Evolutionary conservation across 23 tunicate genomes (phyloP), one percentile per base, ranked within the genome.

Genomic region (Oikopleura dioica): DNA sequence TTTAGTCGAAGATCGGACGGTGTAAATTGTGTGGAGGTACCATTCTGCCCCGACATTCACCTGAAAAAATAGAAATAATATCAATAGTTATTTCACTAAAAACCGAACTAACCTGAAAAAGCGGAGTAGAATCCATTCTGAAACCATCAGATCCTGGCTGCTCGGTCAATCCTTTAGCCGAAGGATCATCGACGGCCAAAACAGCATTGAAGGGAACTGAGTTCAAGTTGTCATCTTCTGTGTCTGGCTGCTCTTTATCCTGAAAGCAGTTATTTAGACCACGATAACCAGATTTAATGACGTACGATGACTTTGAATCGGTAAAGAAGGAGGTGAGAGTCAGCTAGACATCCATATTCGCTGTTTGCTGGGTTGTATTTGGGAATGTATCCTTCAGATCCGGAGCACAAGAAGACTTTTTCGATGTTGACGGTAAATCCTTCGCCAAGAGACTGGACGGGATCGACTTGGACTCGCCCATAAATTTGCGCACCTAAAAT

Each of bases 201-300:
- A 35, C 69, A 38, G 97, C 97, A 63, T 91, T 81, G 69, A 91
- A 91, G 0, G 78, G 77, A 35, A 91, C 87, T 50, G 76, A 77
- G 81, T 91, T 82, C 35, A 83, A 44, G 1, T 59, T 59, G 0
- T 36, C 67, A 51, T 77, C 94, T 76, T 91, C 87, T 1, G 92
- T 85, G 77, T 91, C 97, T 5, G 97, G 97, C 77, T 91, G 97
- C 51, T 91, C 97, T 68, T 91, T 91, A 78, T 91, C 97, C 97
- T 91, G 76, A 32, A 36, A 75, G 0, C 5, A 34, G 38, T 0
- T 34, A 29, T 21, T n/a, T 35, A 50, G 1, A 12, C 16, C 16
- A 75, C 5, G 21, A 68, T 16, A 5, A 5, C 35, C 23, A 68
- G 5, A 5, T 68, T n/a, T 30, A n/a, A 68, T 1, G 23, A 36